Evolutionary conservation across 2,797 vertebrate species (phyloP).

Genomic region (Arnoldichthys spilopterus): DNA sequence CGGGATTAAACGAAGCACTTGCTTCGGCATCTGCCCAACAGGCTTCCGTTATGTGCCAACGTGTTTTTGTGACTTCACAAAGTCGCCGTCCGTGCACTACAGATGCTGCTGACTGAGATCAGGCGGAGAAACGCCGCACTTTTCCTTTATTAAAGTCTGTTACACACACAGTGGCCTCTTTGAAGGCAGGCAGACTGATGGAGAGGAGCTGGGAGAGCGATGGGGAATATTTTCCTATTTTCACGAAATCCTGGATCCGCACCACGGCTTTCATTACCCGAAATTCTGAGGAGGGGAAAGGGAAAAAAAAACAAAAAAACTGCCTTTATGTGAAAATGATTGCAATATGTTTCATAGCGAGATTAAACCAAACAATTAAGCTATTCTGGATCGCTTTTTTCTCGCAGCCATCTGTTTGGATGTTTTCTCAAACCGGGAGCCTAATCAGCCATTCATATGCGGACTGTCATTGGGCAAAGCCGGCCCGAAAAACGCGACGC

Average conservation of each 20-base stretch:
- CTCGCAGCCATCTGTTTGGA: conserved; percentile 79
- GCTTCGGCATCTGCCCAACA: too few relatives aligned
- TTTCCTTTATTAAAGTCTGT: too few relatives aligned
- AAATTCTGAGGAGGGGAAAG: conserved; percentile 32
- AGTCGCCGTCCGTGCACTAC: too few relatives aligned
- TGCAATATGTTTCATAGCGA: conserved; percentile 84
- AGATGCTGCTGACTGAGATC: too few relatives aligned
- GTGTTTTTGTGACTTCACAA: too few relatives aligned
- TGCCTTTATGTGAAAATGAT: conserved; percentile 74
- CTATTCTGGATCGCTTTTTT: conserved; percentile 73
- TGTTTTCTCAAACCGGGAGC: conserved; percentile 73
- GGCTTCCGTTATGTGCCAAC: too few relatives aligned
- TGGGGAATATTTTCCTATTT: conserved; percentile 29
- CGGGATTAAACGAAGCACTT: too few relatives aligned
- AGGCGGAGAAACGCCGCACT: too few relatives aligned
- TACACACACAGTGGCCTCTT: neutral
- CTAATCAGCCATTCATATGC: conserved; percentile 65
- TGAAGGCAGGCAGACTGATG: conserved; percentile 29
- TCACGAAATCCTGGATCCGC: conserved; percentile 44
- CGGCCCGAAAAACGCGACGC: conserved; percentile 51
- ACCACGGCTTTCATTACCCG: conserved; percentile 55
- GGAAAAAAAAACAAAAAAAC: conserved; percentile 30
- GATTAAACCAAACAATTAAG: conserved; percentile 80
- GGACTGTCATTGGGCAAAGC: conserved; percentile 59
- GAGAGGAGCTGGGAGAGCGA: neutral